A percentile compares a stretch with the other conserved stretches of the same genome.
Evolutionary conservation across 2,888 invertebrate species (phyloP).

Genomic region (Dasypolia templi): DNA sequence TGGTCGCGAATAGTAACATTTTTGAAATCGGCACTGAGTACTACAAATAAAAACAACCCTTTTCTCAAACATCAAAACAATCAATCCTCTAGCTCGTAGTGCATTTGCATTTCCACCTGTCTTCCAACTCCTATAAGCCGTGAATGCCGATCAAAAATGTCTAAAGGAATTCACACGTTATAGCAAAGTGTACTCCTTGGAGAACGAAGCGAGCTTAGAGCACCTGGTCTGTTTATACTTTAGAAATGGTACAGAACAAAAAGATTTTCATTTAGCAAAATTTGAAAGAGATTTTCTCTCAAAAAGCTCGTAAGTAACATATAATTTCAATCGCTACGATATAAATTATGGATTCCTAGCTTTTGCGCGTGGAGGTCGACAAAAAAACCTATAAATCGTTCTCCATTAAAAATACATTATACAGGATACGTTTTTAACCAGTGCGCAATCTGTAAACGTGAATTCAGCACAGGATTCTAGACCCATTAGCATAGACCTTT

Average conservation of each 20-base stretch:
- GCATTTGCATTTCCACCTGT: slow-evolving; percentile 11
- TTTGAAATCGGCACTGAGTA: too few relatives aligned
- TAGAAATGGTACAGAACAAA: slow-evolving; percentile 23
- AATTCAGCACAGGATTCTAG: too few relatives aligned
- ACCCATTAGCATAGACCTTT: too few relatives aligned
- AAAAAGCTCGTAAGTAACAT: not conserved
- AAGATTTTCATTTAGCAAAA: slow-evolving; percentile 30
- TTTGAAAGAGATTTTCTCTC: slow-evolving; percentile 14
- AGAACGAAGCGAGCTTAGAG: slow-evolving; percentile 23
- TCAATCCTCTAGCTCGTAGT: not conserved
- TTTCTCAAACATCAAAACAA: not conserved
- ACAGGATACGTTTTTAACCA: too few relatives aligned
- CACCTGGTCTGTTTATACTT: slow-evolving; percentile 35
- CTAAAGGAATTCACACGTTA: slow-evolving; percentile 48
- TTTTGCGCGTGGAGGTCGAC: not conserved
- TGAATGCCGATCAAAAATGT: slow-evolving; percentile 55
- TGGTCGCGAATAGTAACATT: too few relatives aligned
- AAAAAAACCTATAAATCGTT: too few relatives aligned
- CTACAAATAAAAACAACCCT: not conserved
- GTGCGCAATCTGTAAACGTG: too few relatives aligned
- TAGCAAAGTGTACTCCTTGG: slow-evolving; percentile 38
- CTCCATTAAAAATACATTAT: too few relatives aligned
- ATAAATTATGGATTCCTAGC: too few relatives aligned
- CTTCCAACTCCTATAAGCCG: slow-evolving; percentile 15
- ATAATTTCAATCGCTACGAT: too few relatives aligned